phyloP scores from a whole-genome alignment of 2,113 vertebrate species.

The Gavia stellata region DNA sequence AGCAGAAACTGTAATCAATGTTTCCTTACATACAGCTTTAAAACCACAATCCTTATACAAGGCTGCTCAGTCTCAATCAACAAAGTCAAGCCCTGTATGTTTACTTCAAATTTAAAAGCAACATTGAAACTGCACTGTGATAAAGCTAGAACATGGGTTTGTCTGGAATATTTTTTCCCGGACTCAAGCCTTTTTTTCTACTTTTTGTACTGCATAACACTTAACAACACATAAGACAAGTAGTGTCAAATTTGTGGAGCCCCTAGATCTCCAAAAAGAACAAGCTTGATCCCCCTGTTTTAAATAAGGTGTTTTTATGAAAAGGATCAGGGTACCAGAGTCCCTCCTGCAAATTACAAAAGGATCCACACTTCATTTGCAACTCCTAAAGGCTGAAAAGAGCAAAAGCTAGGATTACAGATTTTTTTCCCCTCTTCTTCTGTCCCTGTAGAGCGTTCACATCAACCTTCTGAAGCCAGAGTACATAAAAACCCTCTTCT shows the following conservation, averaged over 20 bases:
- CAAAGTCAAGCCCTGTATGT: not conserved
- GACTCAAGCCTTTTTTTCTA: not conserved
- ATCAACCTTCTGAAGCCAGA: not conserved
- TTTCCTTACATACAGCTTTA: not conserved
- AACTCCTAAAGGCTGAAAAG: not conserved
- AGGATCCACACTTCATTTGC: not conserved
- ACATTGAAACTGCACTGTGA: not conserved
- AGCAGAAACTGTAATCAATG: conserved; percentile 20
- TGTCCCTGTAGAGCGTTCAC: not conserved
- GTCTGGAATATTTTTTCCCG: not conserved
- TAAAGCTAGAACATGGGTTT: not conserved
- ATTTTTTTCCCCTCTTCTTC: not conserved
- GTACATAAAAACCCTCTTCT: not conserved
- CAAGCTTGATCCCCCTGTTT: not conserved
- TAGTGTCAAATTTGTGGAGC: not conserved
- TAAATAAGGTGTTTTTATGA: not conserved
- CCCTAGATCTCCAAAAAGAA: not conserved
- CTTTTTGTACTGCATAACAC: not conserved
- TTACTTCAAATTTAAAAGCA: not conserved
- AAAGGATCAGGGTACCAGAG: not conserved
- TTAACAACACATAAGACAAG: not conserved
- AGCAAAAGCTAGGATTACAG: not conserved
- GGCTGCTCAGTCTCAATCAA: not conserved
- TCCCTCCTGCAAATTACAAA: not conserved
- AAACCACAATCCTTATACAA: not conserved